A percentile compares a stretch with the other conserved stretches of the same genome.
Evolutionary conservation across 2,113 vertebrate genomes (phyloP).

Genomic region (Vanacampus margaritifer): DNA sequence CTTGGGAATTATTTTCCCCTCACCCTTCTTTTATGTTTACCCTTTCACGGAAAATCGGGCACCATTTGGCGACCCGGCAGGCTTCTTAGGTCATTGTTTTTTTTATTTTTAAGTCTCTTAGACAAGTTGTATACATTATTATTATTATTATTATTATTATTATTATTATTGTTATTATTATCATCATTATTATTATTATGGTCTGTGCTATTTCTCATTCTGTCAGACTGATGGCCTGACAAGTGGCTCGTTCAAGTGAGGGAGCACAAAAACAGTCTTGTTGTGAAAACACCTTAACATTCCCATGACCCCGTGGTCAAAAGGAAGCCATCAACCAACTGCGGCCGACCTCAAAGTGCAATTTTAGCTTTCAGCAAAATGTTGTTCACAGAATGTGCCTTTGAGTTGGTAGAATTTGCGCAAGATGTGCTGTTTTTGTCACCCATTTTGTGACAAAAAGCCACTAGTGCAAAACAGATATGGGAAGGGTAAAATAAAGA

Average conservation of each 20-base stretch:
- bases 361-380: slow-evolving; percentile 18
- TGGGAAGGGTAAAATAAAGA: background rate
- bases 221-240: background rate
- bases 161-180: too few species aligned
- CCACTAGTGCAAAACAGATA: background rate
- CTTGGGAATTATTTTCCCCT: too few species aligned
- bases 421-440: background rate
- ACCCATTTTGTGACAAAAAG: background rate
- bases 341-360: slow-evolving; percentile 11
- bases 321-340: slow-evolving; percentile 25
- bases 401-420: background rate
- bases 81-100: too few species aligned
- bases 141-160: too few species aligned
- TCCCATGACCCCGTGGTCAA: slow-evolving; percentile 27
- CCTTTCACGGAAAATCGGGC: too few species aligned
- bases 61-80: too few species aligned
- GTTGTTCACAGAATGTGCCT: slow-evolving; percentile 1
- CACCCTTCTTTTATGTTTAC: too few species aligned
- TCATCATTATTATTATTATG: too few species aligned
- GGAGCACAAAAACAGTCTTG: slow-evolving; percentile 33
- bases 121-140: too few species aligned
- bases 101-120: too few species aligned
- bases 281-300: slow-evolving; percentile 25
- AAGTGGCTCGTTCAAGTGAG: background rate
- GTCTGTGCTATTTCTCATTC: background rate